Base-by-base conservation (phyloP, 2,797 vertebrate genomes). In the Eulemur rubriventer region DNA sequence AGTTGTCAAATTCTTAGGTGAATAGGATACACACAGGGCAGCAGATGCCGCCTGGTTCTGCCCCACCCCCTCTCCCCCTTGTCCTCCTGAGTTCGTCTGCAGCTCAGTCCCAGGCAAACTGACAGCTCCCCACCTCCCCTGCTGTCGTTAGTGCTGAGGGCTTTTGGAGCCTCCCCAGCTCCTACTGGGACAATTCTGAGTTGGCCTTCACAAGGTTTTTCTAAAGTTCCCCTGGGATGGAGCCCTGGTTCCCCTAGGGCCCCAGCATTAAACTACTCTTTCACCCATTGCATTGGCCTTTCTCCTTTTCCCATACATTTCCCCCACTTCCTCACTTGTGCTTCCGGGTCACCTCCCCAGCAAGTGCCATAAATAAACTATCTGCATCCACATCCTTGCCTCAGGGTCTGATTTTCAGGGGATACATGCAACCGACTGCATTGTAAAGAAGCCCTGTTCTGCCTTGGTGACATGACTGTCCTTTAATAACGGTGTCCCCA, bases 21-120 rank as follows among this genome's bases (percentile, higher is more conserved):
- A 35, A 8, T 0, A 24, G 30, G 6, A 52, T 43, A 50, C 20
- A 2, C 41, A 12, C 3, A 13, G 18, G 0, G 16, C 1, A 20
- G 46, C 83, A 46, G 28, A 38, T 50, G 11, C 26, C 4, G 5
- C 9, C 0, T 0, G 26, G 28, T 30, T 52, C 48, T 6, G 14
- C 80, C 18, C 24, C 14, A 26, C 4, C 24, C 76, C 17, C 1
- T 10, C 11, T 43, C 13, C 7, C 12, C 7, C 4, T 0, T 4
- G 6, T 11, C 30, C 78, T 67, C 90, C 41, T n/a, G 24, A 48
- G 24, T 35, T 93, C 48, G 6, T 65, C 26, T 14, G 46, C 38
- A 57, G 9, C 76, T 28, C 13, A 52, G 24, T 38, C 35, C 52
- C 4, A 10, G 24, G 61, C 8, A 18, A 11, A 59, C 35, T 13